These are phyloP conservation scores for Spialia ferax DNA, from an alignment of 2,888 invertebrate genomes.

Conservation along the genomic window DNA sequence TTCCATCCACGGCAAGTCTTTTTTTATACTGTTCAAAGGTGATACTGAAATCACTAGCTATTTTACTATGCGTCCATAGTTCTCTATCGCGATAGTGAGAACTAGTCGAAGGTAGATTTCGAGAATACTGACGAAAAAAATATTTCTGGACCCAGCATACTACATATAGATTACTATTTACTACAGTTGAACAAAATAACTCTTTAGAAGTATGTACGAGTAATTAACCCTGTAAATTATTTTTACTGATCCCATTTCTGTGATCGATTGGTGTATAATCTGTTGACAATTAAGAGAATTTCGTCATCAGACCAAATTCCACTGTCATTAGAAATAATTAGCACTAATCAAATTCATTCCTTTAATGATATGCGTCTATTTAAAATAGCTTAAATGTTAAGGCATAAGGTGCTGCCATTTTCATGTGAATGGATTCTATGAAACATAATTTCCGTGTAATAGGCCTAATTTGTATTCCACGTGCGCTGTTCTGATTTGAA, in stretches of 20 bases:
- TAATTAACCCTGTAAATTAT: background rate
- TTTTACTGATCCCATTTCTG: background rate
- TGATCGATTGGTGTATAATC: background rate
- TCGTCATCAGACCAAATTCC: background rate
- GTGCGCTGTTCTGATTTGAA: slow-evolving; percentile 3
- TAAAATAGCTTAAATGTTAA: background rate
- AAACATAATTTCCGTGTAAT: background rate
- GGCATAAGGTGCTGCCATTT: background rate
- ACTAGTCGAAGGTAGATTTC: no score
- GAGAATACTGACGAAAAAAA: no score
- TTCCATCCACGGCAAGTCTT: no score
- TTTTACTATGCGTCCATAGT: no score
- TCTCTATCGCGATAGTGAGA: no score
- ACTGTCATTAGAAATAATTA: slow-evolving; percentile 6
- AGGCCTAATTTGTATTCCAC: slow-evolving; percentile 12
- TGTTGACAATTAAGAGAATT: background rate
- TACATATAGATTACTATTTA: background rate
- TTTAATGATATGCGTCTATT: background rate
- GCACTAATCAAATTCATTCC: slow-evolving; percentile 1
- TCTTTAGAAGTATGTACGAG: background rate
- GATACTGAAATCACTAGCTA: no score
- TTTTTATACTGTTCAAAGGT: no score
- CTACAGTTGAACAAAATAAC: background rate
- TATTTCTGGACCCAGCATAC: no score
- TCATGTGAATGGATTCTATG: slow-evolving; percentile 5